Conservation (phyloP, 2,888 invertebrate species). For the Spodoptera littoralis region DNA sequence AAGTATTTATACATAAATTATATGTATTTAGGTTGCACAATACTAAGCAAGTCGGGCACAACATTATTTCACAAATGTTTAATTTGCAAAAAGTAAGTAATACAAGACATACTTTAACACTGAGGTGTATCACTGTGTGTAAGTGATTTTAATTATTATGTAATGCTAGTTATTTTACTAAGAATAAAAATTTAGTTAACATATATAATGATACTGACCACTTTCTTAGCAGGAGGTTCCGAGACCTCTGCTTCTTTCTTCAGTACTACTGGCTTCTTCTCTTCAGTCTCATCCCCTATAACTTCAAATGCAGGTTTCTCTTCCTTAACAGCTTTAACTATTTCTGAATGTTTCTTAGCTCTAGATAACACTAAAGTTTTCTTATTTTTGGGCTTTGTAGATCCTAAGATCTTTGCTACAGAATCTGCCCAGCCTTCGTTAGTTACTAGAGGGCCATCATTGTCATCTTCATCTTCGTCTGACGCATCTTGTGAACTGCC, state of each 20-base stretch:
- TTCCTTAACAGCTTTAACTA: conserved; percentile 80
- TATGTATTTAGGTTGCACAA: too few species aligned
- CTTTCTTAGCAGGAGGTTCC: conserved; percentile 78
- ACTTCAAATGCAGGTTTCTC: conserved; percentile 91
- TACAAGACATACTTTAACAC: too few species aligned
- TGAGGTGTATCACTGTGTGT: too few species aligned
- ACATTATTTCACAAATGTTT: too few species aligned
- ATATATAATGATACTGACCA: conserved; percentile 62
- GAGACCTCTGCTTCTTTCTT: conserved; percentile 68
- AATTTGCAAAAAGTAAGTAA: too few species aligned
- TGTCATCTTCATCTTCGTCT: conserved; percentile 51
- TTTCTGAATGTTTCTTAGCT: conserved; percentile 92
- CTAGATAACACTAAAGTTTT: conserved; percentile 93
- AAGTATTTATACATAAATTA: not conserved
- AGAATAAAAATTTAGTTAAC: not conserved
- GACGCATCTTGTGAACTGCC: conserved; percentile 49
- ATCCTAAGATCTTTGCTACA: conserved; percentile 93
- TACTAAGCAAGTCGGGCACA: too few species aligned
- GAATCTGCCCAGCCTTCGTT: conserved; percentile 95
- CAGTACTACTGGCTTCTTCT: conserved; percentile 76
- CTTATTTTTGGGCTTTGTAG: conserved; percentile 92
- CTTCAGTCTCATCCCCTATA: conserved; percentile 85
- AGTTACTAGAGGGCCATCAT: conserved; percentile 67
- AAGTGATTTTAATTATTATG: too few species aligned
- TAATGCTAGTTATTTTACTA: too few species aligned